Percentiles rank a stretch among this genome's conserved stretches.
phyloP scores from a whole-genome alignment of 2,797 vertebrate species.

The Arnoldichthys spilopterus region DNA sequence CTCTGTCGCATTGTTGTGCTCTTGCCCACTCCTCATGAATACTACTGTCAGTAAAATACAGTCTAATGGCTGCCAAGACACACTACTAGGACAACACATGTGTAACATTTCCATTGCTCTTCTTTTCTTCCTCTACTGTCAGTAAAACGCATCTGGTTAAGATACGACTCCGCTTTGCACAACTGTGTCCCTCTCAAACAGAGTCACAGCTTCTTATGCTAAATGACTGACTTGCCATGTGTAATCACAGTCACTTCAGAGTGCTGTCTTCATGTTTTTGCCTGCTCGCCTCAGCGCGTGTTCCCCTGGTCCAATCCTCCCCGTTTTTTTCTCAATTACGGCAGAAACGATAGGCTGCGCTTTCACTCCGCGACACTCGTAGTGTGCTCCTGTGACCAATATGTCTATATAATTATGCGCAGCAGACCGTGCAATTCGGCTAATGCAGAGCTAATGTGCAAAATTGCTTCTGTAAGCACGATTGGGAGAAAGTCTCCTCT shows the following conservation, averaged over 20 bases:
- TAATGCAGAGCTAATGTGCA: conserved; percentile 63
- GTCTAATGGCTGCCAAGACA: too few relatives aligned
- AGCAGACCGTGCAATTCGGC: conserved; percentile 60
- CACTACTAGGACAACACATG: too few relatives aligned
- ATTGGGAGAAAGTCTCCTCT: conserved; percentile 43
- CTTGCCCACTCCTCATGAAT: too few relatives aligned
- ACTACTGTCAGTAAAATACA: too few relatives aligned
- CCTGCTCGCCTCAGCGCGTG: conserved; percentile 15
- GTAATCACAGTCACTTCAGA: neutral
- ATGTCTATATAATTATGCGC: conserved; percentile 45
- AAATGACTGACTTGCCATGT: neutral
- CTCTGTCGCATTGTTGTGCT: too few relatives aligned
- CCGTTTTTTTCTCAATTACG: neutral
- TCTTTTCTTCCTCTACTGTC: too few relatives aligned
- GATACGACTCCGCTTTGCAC: too few relatives aligned
- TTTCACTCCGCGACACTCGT: conserved; percentile 22
- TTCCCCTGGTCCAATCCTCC: neutral
- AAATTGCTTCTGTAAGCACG: conserved; percentile 66
- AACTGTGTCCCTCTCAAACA: too few relatives aligned
- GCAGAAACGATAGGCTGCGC: conserved; percentile 15
- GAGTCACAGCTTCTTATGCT: neutral
- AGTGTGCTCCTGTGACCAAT: conserved; percentile 39
- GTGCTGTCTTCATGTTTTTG: conserved; percentile 3
- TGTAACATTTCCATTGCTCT: too few relatives aligned
- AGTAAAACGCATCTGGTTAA: too few relatives aligned